These are phyloP conservation scores for Microcaecilia unicolor DNA, from an alignment of 2,797 vertebrate species.

Conservation along the genomic window DNA sequence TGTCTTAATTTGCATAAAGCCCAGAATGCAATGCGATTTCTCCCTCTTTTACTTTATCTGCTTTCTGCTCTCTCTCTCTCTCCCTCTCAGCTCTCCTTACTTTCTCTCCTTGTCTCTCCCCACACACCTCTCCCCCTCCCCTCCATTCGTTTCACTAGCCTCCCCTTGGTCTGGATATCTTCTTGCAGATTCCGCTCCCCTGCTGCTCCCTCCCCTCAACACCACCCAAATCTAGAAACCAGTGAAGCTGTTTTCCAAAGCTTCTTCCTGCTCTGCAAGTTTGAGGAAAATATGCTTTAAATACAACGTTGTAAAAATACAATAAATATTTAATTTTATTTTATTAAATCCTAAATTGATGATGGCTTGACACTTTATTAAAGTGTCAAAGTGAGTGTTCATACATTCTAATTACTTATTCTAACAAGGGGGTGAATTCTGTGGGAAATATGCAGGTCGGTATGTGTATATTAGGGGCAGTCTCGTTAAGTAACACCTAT, in stretches of 20 bases:
- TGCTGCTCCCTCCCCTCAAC: conserved; percentile 2
- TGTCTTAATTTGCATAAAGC: too few relatives aligned
- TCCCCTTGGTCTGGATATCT: too few relatives aligned
- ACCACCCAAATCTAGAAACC: neutral
- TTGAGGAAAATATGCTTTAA: conserved; percentile 26
- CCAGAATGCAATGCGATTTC: neutral
- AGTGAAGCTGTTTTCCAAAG: neutral
- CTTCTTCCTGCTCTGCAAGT: too few relatives aligned
- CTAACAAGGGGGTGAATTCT: conserved; percentile 56
- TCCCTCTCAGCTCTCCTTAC: too few relatives aligned
- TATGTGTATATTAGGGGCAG: conserved; percentile 54
- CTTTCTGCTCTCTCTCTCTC: neutral
- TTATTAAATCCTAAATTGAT: conserved; percentile 59
- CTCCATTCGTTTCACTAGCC: neutral
- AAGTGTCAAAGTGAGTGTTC: conserved; percentile 59
- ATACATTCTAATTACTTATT: conserved; percentile 71
- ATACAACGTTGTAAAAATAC: conserved; percentile 27
- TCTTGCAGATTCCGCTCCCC: neutral
- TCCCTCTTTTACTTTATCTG: fast-evolving
- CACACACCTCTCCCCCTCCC: neutral
- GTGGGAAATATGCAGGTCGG: conserved; percentile 35
- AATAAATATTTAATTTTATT: conserved; percentile 67
- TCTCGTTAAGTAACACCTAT: conserved; percentile 91
- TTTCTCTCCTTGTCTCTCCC: too few relatives aligned
- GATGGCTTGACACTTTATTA: conserved; percentile 69